phyloP scores from a whole-genome alignment of 2,797 vertebrate genomes.

The Sebastes vulpes region DNA sequence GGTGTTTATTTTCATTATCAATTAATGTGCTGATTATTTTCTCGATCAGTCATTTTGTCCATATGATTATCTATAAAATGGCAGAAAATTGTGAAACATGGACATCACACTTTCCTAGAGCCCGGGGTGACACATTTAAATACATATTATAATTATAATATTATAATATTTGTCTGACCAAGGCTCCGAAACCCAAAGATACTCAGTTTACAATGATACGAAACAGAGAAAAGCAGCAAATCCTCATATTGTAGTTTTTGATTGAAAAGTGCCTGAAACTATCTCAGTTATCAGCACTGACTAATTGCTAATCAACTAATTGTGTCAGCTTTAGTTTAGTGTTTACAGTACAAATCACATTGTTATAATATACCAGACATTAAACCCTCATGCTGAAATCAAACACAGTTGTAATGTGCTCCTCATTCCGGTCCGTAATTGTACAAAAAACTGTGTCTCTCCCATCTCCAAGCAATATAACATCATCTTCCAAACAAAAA shows the following conservation, averaged over 20 bases:
- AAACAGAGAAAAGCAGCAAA: neutral
- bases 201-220: neutral
- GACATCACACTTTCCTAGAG: neutral
- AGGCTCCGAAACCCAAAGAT: neutral
- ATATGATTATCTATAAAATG: neutral
- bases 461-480: slow-evolving; percentile 12
- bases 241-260: neutral
- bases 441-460: slow-evolving; percentile 14
- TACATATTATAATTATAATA: too few relatives aligned
- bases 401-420: neutral
- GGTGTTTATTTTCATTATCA: neutral
- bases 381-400: neutral
- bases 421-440: neutral
- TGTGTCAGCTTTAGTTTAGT: neutral
- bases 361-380: neutral
- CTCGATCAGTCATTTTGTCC: neutral
- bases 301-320: neutral
- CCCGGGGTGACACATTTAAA: neutral
- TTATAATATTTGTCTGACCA: neutral
- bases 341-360: neutral
- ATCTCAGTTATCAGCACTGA: neutral
- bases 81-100: neutral
- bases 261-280: neutral
- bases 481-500: slow-evolving; percentile 21
- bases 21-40: neutral